Percentiles rank a stretch among this genome's conserved stretches.
Conservation (phyloP, 2,888 invertebrate genomes). For the Apotomis capreana region DNA sequence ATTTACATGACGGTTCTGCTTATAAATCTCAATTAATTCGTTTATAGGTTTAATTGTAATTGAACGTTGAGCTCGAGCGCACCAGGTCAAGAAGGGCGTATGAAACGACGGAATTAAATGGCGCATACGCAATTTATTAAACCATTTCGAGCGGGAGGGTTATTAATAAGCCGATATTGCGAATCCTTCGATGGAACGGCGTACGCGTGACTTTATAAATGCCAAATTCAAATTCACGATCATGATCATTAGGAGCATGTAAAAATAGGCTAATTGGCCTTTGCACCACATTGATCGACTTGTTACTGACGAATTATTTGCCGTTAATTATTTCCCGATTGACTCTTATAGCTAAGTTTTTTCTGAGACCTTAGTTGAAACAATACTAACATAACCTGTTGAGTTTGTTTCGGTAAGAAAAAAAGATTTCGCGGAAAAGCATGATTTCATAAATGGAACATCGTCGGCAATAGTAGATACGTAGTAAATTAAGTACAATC, state of each 20-base stretch:
- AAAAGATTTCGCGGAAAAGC: no score
- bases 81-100: background rate
- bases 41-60: slow-evolving; percentile 34
- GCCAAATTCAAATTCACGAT: slow-evolving; percentile 16
- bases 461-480: no score
- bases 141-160: background rate
- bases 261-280: slow-evolving; percentile 3
- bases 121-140: background rate
- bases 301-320: no score
- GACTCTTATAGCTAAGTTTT: no score
- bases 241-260: background rate
- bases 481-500: no score
- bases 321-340: no score
- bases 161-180: background rate
- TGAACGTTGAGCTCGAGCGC: slow-evolving; percentile 37
- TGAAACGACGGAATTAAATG: background rate
- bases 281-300: background rate
- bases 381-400: no score
- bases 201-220: slow-evolving; percentile 27
- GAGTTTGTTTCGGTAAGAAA: no score
- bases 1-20: slow-evolving; percentile 45
- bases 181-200: slow-evolving; percentile 22
- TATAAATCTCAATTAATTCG: slow-evolving; percentile 57
- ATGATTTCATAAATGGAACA: no score
- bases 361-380: no score